phyloP scores from a whole-genome alignment of 1,140 invertebrate species.

The Pissodes strobi region DNA sequence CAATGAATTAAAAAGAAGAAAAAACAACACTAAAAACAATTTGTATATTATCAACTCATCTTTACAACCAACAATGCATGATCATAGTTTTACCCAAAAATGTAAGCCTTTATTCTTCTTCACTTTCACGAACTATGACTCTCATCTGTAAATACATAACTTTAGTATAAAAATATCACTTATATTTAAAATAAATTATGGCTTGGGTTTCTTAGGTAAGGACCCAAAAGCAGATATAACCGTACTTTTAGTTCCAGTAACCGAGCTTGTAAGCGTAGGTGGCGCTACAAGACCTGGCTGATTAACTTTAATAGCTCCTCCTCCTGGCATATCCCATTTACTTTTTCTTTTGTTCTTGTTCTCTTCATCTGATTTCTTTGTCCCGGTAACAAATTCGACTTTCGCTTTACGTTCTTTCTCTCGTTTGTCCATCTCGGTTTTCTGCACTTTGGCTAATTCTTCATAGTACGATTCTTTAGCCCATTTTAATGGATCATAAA shows the following conservation, averaged over 20 bases:
- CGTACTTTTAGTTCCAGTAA: constrained; percentile 83
- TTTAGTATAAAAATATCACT: constrained; percentile 9
- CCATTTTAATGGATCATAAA: constrained; percentile 92
- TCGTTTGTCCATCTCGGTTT: constrained; percentile 88
- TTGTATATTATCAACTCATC: no score
- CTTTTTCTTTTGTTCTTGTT: constrained; percentile 86
- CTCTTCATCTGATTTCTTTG: constrained; percentile 72
- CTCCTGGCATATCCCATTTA: constrained; percentile 87
- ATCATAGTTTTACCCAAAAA: no score
- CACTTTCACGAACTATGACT: constrained; percentile 3
- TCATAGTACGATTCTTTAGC: constrained; percentile 92
- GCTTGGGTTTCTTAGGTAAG: constrained; percentile 76
- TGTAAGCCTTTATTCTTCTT: neutral
- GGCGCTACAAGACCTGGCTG: constrained; percentile 65
- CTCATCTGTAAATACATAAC: constrained; percentile 10
- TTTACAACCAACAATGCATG: no score
- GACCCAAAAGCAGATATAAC: constrained; percentile 88
- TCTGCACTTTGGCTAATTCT: constrained; percentile 86
- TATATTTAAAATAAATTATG: constrained; percentile 53
- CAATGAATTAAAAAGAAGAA: no score
- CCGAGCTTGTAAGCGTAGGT: constrained; percentile 73
- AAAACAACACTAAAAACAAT: no score
- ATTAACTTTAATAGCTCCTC: constrained; percentile 58
- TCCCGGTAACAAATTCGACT: constrained; percentile 86
- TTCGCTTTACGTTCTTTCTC: constrained; percentile 91